Evolutionary conservation across 2,113 vertebrate genomes (phyloP).

Genomic region (human (Homo sapiens)): GRCh38 chr1:149609501-149610000

Average conservation of each 20-base stretch:
- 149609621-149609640: not conserved
- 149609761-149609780: not conserved
- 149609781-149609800: not conserved
- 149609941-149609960: constrained; percentile 7
- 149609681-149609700: constrained; percentile 34
- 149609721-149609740: constrained; percentile 7
- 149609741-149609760: not conserved
- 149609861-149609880: not conserved
- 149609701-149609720: constrained; percentile 38
- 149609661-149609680: not conserved
- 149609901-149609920: not conserved
- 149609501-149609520: not conserved
- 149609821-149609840: not conserved
- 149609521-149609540: not conserved
- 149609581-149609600: not conserved
- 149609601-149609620: not conserved
- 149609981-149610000: not conserved
- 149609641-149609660: constrained; percentile 9
- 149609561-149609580: not conserved
- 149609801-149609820: not conserved
- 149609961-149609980: not conserved
- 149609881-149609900: not conserved
- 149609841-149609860: not conserved
- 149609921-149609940: not conserved
- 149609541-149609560: not conserved